Evolutionary conservation across 2,888 invertebrate species (phyloP), one percentile per base, ranked within the genome.

Genomic region (Oxytorus armatus): DNA sequence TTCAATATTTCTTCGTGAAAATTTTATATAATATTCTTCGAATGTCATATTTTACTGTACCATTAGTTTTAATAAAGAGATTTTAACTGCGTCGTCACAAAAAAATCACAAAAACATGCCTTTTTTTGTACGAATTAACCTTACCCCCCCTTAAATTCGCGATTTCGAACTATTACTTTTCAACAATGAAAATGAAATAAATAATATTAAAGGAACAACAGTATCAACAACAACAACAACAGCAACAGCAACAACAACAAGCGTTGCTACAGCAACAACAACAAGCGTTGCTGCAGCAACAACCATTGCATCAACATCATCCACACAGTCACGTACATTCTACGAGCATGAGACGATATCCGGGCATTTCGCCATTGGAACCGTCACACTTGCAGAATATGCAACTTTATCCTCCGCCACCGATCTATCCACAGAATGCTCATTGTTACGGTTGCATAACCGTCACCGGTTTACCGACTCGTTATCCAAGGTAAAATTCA

Each of bases 381-480:
- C 89, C 88, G 5, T 44, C 86, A n/a, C 90, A 89, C 69, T 89
- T 92, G 85, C 90, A 87, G 81, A 89, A 89, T 69, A 89, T 92
- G 85, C 90, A 87, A 82, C 89, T 92, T 88, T 91, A 89, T 82
- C 87, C 90, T 44, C 86, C 89, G 44, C 91, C 91, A 23, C 91
- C 83, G n/a, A 87, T 91, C 72, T 90, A 90, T 63, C 83, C 90
- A 47, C 89, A 89, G 65, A 90, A 90, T 78, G 85, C 89, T 77
- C 86, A 90, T 0, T 92, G 92, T 72, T 92, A 90, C 63, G 86
- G 90, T 16, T 92, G 92, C 82, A 88, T 92, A 44, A 87, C 90
- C 11, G 86, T 91, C 44, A 83, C 88, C 16, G 90, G 90, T 16
- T 84, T 90, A 65, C 91, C 89, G 79, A 89, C 88, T 83, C 91